A percentile compares a stretch with the other conserved stretches of the same genome.
These are phyloP conservation scores for Gymnobelideus leadbeateri DNA, from an alignment of 2,113 vertebrate species.

Conservation along the genomic window DNA sequence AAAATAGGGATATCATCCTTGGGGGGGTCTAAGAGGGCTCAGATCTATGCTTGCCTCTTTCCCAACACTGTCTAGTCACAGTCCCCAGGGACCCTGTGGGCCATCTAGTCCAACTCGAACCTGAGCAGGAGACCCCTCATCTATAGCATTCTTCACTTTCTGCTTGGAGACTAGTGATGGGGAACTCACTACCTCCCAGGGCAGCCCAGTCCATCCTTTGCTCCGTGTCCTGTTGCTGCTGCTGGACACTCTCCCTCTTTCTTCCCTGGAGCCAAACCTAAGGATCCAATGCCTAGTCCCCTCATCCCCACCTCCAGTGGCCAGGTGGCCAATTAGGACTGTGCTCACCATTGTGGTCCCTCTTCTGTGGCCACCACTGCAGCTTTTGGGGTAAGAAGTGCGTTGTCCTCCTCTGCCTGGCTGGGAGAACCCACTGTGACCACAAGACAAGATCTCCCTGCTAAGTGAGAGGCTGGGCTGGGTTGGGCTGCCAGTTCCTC, in stretches of 20 bases:
- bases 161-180: not conserved
- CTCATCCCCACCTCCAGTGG: not conserved
- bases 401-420: not conserved
- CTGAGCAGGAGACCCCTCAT: not conserved
- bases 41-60: not conserved
- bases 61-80: no score
- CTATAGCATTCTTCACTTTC: not conserved
- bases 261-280: no score
- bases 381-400: constrained; percentile 10
- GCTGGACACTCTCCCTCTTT: not conserved
- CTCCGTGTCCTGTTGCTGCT: not conserved
- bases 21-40: not conserved
- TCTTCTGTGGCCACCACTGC: constrained; percentile 37
- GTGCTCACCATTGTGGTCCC: constrained; percentile 60
- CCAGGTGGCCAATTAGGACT: not conserved
- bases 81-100: not conserved
- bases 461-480: constrained; percentile 54
- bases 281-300: not conserved
- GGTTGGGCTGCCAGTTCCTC: constrained; percentile 51
- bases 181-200: not conserved
- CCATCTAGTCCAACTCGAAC: not conserved
- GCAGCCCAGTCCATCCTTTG: not conserved
- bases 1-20: no score
- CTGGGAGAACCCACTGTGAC: not conserved
- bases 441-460: constrained; percentile 57